Conservation (phyloP, 2,888 invertebrate genomes). For the Microctonus aethiopoides region DNA sequence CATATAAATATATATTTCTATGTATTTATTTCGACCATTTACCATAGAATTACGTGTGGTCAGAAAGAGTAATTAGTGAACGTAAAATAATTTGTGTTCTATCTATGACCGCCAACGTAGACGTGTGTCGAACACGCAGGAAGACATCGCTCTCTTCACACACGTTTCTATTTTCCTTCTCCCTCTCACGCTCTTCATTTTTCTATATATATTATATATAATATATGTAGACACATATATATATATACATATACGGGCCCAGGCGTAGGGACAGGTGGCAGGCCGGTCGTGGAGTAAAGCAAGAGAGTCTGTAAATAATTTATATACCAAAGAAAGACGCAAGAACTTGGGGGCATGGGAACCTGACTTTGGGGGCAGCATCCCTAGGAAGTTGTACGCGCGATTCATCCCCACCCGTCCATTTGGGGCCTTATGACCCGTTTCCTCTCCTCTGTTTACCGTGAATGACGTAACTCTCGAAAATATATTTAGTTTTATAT, state of each 20-base stretch:
- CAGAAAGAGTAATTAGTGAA: background rate
- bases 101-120: background rate
- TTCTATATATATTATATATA: too few relatives aligned
- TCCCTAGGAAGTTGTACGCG: slow-evolving; percentile 59
- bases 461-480: slow-evolving; percentile 18
- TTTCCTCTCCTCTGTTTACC: slow-evolving; percentile 10
- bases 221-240: too few relatives aligned
- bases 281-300: slow-evolving; percentile 46
- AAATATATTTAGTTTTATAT: background rate
- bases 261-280: slow-evolving; percentile 66
- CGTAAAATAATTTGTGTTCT: slow-evolving; percentile 10
- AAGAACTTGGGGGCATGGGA: slow-evolving; percentile 61
- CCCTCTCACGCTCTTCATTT: slow-evolving; percentile 14
- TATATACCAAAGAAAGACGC: slow-evolving; percentile 36
- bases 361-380: slow-evolving; percentile 66
- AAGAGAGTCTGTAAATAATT: slow-evolving; percentile 35
- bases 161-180: slow-evolving; percentile 21
- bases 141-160: slow-evolving; percentile 22
- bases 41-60: background rate
- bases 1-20: background rate
- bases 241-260: slow-evolving; percentile 42
- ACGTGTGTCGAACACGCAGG: slow-evolving; percentile 21
- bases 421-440: slow-evolving; percentile 1
- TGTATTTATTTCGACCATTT: too few relatives aligned
- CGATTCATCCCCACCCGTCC: slow-evolving; percentile 20